phyloP scores from a whole-genome alignment of 2,888 invertebrate species.

The Latrodectus elegans region DNA sequence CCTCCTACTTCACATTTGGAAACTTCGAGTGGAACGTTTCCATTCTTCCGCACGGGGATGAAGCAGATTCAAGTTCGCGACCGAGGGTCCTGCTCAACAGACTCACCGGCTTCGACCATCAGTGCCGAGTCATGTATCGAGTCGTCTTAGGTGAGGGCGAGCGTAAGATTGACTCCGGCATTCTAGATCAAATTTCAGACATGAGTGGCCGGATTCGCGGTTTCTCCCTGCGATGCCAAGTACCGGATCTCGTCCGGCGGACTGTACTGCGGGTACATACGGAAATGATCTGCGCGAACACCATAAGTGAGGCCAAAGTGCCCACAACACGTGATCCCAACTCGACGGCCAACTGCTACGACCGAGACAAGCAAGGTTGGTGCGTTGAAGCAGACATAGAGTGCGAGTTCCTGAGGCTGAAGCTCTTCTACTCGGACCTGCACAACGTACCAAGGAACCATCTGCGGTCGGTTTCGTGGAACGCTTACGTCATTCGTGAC shows the following conservation, averaged over 20 bases:
- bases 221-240: constrained; percentile 77
- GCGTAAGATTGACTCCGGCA: constrained; percentile 81
- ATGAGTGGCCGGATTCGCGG: constrained; percentile 83
- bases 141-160: constrained; percentile 81
- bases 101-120: constrained; percentile 87
- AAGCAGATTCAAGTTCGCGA: constrained; percentile 13
- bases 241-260: constrained; percentile 71
- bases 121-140: constrained; percentile 84
- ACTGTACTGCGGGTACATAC: constrained; percentile 80
- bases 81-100: constrained; percentile 78
- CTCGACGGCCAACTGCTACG: constrained; percentile 80
- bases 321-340: constrained; percentile 73
- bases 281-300: constrained; percentile 84
- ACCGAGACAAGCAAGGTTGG: constrained; percentile 86
- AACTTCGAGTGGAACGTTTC: constrained; percentile 87
- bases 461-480: constrained; percentile 77
- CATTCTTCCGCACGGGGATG: constrained; percentile 54
- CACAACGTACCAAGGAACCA: constrained; percentile 87
- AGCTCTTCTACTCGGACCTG: constrained; percentile 81
- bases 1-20: constrained; percentile 84
- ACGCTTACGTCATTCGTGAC: constrained; percentile 70
- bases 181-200: constrained; percentile 83
- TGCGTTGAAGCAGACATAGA: constrained; percentile 85
- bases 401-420: constrained; percentile 83
- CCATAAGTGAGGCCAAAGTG: constrained; percentile 79